Evolutionary conservation across 2,888 invertebrate species (phyloP).

Genomic region (Clusia tigrina): DNA sequence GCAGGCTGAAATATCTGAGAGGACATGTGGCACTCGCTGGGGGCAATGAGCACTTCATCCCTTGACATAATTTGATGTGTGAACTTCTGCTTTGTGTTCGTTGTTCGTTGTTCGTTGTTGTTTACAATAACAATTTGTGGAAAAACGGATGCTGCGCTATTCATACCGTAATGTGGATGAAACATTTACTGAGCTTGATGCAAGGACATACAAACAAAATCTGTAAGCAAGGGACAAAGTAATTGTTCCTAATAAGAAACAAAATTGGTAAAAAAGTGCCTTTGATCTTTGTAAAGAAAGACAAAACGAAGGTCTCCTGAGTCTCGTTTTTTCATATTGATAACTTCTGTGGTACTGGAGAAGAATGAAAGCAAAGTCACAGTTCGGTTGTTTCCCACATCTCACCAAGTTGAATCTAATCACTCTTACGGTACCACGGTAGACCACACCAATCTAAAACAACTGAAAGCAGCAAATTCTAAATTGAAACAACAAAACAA

Average conservation of each 20-base stretch:
- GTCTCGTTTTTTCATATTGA: too few relatives aligned
- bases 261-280: too few relatives aligned
- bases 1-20: neutral
- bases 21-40: neutral
- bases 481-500: constrained; percentile 35
- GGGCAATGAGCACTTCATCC: constrained; percentile 35
- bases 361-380: too few relatives aligned
- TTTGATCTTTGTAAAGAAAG: too few relatives aligned
- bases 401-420: neutral
- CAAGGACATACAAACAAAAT: too few relatives aligned
- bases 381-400: too few relatives aligned
- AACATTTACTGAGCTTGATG: too few relatives aligned
- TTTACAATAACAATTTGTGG: constrained; percentile 9
- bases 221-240: too few relatives aligned
- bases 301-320: too few relatives aligned
- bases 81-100: constrained; percentile 36
- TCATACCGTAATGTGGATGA: neutral
- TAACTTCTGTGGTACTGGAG: too few relatives aligned
- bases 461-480: neutral
- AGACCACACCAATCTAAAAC: neutral
- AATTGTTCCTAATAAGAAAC: too few relatives aligned
- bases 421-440: constrained; percentile 3
- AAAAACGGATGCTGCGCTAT: neutral
- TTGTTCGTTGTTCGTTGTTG: neutral
- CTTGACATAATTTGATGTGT: constrained; percentile 44